Conservation (phyloP, 2,888 invertebrate species). For the Bellardia pandia region DNA sequence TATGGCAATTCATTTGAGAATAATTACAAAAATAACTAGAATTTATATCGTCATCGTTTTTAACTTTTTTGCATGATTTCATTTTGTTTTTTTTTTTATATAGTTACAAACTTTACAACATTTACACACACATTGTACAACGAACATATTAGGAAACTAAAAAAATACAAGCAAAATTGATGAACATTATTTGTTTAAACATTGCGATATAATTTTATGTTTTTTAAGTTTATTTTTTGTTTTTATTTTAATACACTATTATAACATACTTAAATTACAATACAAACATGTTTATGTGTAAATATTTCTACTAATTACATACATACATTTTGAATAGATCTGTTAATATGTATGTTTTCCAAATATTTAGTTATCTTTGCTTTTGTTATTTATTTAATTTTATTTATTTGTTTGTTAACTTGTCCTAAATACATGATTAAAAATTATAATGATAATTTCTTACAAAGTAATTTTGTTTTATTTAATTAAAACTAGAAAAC, state of each 20-base stretch:
- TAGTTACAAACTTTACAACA: conserved; percentile 61
- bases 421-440: conserved; percentile 36
- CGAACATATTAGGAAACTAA: conserved; percentile 34
- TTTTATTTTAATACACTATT: conserved; percentile 26
- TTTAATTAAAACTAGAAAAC: conserved; percentile 74
- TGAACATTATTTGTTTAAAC: conserved; percentile 29
- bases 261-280: conserved; percentile 55
- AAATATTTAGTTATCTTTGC: conserved; percentile 32
- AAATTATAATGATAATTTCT: conserved; percentile 44
- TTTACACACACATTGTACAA: conserved; percentile 58
- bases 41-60: conserved; percentile 56
- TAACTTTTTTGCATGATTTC: conserved; percentile 36
- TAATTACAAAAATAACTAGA: conserved; percentile 73
- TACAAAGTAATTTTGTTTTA: conserved; percentile 38
- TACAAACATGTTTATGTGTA: conserved; percentile 17
- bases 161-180: conserved; percentile 53
- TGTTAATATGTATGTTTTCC: conserved; percentile 17
- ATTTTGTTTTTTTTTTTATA: conserved; percentile 26
- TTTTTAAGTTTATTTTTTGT: background rate
- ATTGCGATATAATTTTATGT: conserved; percentile 19
- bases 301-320: conserved; percentile 26
- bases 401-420: conserved; percentile 42
- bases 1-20: conserved; percentile 72
- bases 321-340: conserved; percentile 23
- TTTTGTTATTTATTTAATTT: conserved; percentile 26